These are phyloP conservation scores for Alethe castanea DNA, from an alignment of 2,113 vertebrate species.

Conservation along the genomic window DNA sequence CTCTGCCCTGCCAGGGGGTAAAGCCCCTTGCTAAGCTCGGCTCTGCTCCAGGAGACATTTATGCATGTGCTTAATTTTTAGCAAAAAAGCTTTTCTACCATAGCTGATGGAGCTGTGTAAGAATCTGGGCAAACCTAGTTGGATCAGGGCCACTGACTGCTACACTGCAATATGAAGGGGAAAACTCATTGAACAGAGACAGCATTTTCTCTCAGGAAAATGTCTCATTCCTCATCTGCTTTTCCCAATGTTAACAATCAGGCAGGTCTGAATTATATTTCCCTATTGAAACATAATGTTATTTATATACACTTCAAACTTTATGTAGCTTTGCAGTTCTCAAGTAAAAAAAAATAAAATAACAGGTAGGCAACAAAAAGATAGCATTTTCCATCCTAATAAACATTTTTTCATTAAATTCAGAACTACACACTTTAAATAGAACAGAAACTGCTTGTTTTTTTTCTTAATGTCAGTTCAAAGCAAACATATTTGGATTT, in stretches of 20 bases:
- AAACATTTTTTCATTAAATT: neutral
- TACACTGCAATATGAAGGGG: neutral
- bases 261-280: neutral
- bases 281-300: neutral
- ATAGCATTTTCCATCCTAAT: neutral
- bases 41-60: conserved; percentile 5
- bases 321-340: neutral
- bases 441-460: neutral
- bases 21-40: conserved; percentile 17
- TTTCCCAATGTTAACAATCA: neutral
- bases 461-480: neutral
- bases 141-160: neutral
- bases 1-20: neutral
- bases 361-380: neutral
- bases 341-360: neutral
- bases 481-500: neutral
- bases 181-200: neutral
- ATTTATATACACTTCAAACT: neutral
- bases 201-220: neutral
- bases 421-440: neutral
- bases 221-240: neutral
- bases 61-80: conserved; percentile 3
- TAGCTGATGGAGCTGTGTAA: neutral
- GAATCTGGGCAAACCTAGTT: neutral
- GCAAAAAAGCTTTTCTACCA: neutral